Evolutionary conservation across 2,113 vertebrate genomes (phyloP), one percentile per base, ranked within the genome.

Genomic region (Nesoenas mayeri): DNA sequence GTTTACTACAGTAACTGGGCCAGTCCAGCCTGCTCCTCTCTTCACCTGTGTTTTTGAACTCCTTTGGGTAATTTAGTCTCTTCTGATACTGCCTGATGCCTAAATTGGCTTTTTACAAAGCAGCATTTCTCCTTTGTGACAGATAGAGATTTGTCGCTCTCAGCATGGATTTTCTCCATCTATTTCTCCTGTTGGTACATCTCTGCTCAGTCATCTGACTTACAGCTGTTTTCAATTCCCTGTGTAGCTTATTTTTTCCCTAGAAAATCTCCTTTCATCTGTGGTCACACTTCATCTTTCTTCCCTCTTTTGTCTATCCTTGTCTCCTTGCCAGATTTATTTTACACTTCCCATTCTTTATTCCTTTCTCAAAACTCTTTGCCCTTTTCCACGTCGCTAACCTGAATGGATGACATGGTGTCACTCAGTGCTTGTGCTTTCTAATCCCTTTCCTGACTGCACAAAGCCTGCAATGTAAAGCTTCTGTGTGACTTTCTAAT

Each of bases 101-200:
- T 74, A 86, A 88, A 88, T n/a, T 75, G 69, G 17, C 20, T 81
- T 91, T 91, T 91, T 21, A 56, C 24, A 36, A 21, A n/a, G 10
- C 19, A 44, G 28, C 1, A 0, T 11, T 81, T 91, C 36, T 79
- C 47, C 18, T 72, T 50, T 61, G 89, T 87, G 47, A 40, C 53
- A 62, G 38, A 70, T 71, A 64, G 36, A 74, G 75, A 66, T 67
- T 53, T 64, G 34, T 38, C 92, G n/a, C 48, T 89, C 38, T 64
- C 65, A 74, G 34, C 29, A 48, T 64, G 72, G 69, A 42, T 91
- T 90, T 79, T 83, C 38, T 92, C 58, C 18, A 57, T 10, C 12
- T 82, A 0, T 51, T 94, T 85, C 15, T 77, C 32, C 17, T 66
- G 10, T 48, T 72, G 65, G 17, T 81, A 13, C 25, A 61, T 87